These are phyloP conservation scores for Dusona sp. DNA, from an alignment of 2,888 invertebrate genomes.

Conservation along the genomic window DNA sequence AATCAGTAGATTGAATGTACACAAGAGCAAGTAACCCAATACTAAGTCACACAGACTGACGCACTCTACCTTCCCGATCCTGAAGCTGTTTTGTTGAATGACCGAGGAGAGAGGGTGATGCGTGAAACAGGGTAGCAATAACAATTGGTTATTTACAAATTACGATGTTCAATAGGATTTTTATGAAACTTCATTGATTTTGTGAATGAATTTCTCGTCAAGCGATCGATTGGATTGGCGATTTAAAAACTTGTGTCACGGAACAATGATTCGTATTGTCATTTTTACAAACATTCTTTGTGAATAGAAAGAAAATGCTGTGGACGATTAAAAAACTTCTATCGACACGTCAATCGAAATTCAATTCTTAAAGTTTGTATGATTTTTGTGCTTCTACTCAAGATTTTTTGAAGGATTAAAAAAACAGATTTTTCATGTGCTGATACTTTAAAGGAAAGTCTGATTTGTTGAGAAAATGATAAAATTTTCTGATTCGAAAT, in stretches of 20 bases:
- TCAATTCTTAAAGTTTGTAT: background rate
- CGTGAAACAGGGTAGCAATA: conserved; percentile 81
- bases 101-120: conserved; percentile 65
- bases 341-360: background rate
- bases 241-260: background rate
- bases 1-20: conserved; percentile 82
- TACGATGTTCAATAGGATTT: conserved; percentile 46
- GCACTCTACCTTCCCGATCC: conserved; percentile 93
- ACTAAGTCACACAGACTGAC: conserved; percentile 84
- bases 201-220: background rate
- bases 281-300: background rate
- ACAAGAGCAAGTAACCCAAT: conserved; percentile 83
- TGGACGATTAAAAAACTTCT: background rate
- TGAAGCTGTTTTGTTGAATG: conserved; percentile 85
- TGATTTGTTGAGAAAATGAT: background rate
- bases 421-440: background rate
- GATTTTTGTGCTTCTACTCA: background rate
- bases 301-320: background rate
- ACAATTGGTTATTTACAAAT: conserved; percentile 76
- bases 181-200: background rate
- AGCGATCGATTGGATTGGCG: background rate
- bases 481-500: conserved; percentile 62
- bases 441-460: background rate
- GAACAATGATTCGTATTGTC: background rate
- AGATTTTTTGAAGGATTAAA: background rate